Evolutionary conservation across 1,140 invertebrate species (phyloP).

Genomic region (Formica selysi): DNA sequence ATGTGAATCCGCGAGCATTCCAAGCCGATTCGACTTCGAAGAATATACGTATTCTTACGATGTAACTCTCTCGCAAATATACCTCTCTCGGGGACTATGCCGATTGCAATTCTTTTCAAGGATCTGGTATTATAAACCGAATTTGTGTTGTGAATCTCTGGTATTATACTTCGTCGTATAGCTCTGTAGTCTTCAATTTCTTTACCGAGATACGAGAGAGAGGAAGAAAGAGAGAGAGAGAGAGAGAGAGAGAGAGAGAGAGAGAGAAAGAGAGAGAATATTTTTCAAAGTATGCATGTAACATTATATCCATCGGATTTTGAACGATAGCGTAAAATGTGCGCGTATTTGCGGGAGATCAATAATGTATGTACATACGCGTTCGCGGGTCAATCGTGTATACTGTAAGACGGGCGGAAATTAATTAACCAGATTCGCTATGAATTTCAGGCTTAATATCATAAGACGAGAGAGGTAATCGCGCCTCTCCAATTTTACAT

Average conservation of each 20-base stretch:
- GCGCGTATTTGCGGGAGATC: background rate
- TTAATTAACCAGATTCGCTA: constrained; percentile 61
- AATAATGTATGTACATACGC: constrained; percentile 7
- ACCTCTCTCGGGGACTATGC: background rate
- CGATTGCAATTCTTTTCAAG: background rate
- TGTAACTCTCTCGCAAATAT: background rate
- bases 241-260: background rate
- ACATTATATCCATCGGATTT: background rate
- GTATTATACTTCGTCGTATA: background rate
- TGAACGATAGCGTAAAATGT: background rate
- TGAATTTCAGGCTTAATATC: constrained; percentile 62
- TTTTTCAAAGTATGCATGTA: too few species aligned
- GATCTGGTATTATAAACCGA: background rate
- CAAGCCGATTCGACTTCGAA: background rate
- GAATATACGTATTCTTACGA: background rate
- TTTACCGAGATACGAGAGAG: background rate
- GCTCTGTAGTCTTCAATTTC: background rate
- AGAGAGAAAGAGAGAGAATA: too few species aligned
- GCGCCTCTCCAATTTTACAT: constrained; percentile 48
- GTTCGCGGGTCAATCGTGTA: background rate
- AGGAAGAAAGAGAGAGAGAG: too few species aligned
- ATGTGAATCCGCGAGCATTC: constrained; percentile 8
- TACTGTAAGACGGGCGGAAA: constrained; percentile 18
- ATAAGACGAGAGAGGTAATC: constrained; percentile 47
- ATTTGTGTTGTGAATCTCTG: constrained; percentile 12